Evolutionary conservation across 1,140 invertebrate species (phyloP).

Genomic region (Drosophila bocki): DNA sequence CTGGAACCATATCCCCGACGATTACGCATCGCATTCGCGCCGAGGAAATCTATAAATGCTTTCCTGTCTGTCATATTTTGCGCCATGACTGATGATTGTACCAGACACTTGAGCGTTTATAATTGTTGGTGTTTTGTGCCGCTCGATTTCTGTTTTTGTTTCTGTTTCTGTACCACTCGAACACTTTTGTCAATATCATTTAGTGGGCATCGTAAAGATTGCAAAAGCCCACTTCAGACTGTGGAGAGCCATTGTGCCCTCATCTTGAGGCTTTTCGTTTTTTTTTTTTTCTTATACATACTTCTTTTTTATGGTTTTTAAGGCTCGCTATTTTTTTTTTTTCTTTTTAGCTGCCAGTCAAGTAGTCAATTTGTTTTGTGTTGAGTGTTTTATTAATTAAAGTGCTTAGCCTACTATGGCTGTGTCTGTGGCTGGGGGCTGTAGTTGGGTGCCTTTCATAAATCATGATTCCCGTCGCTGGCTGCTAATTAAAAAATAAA

Average conservation of each 20-base stretch:
- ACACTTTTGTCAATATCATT: constrained; percentile 82
- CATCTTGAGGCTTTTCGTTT: constrained; percentile 42
- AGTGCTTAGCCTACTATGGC: constrained; percentile 61
- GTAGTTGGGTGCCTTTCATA: constrained; percentile 60
- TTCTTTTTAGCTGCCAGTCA: constrained; percentile 40
- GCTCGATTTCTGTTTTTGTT: constrained; percentile 11
- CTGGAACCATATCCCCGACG: constrained; percentile 10
- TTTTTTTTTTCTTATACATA: constrained; percentile 15
- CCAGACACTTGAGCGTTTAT: constrained; percentile 72
- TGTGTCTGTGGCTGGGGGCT: constrained; percentile 28
- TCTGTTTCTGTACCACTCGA: constrained; percentile 60
- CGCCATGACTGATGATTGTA: constrained; percentile 74
- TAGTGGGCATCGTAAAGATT: constrained; percentile 83
- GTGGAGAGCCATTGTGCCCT: constrained; percentile 71
- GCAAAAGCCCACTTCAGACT: constrained; percentile 78
- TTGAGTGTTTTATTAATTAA: constrained; percentile 82
- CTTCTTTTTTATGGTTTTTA: constrained; percentile 30
- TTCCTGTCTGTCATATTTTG: constrained; percentile 58
- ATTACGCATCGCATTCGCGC: constrained; percentile 48
- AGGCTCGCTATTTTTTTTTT: constrained; percentile 17
- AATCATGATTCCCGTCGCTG: constrained; percentile 61
- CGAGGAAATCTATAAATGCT: constrained; percentile 48
- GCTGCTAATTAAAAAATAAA: constrained; percentile 79
- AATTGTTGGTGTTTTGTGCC: constrained; percentile 57
- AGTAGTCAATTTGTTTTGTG: constrained; percentile 77